Conservation (phyloP, 2,888 invertebrate species). For the Molorchus minor region DNA sequence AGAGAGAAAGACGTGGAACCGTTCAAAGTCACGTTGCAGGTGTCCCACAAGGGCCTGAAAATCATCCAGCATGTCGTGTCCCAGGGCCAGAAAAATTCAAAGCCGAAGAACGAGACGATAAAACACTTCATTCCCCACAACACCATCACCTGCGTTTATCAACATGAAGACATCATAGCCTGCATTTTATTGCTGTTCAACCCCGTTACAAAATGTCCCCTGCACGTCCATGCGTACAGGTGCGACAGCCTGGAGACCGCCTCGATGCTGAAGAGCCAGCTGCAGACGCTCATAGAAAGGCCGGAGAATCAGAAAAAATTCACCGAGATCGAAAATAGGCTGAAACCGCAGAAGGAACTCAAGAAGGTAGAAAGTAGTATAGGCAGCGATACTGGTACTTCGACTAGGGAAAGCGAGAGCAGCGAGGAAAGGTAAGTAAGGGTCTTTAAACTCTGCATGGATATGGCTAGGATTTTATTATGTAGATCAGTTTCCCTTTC, state of each 20-base stretch:
- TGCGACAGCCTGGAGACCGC: slow-evolving; percentile 96
- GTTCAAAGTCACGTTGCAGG: slow-evolving; percentile 90
- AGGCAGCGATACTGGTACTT: slow-evolving; percentile 75
- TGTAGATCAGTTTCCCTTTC: too few species aligned
- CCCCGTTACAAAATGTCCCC: slow-evolving; percentile 91
- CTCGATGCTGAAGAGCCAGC: slow-evolving; percentile 82
- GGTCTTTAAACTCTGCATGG: too few species aligned
- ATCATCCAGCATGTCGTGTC: slow-evolving; percentile 80
- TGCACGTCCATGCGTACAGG: slow-evolving; percentile 91
- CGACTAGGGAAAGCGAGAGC: slow-evolving; percentile 75
- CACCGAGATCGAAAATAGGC: slow-evolving; percentile 77
- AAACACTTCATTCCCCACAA: slow-evolving; percentile 95
- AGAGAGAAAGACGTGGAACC: slow-evolving; percentile 87
- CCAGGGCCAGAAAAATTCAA: slow-evolving; percentile 54
- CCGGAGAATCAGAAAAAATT: slow-evolving; percentile 89
- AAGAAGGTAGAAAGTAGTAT: slow-evolving; percentile 80
- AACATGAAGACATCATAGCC: slow-evolving; percentile 92
- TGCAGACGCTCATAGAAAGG: slow-evolving; percentile 82
- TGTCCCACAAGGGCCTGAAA: slow-evolving; percentile 92
- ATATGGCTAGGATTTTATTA: too few species aligned
- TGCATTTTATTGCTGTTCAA: slow-evolving; percentile 93
- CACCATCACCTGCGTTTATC: slow-evolving; percentile 90
- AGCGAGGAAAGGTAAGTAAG: slow-evolving; percentile 69
- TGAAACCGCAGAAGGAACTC: slow-evolving; percentile 66
- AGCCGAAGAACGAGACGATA: slow-evolving; percentile 71